Base-by-base conservation (phyloP, 2,797 vertebrate species). In the Darevskia nairensis region DNA sequence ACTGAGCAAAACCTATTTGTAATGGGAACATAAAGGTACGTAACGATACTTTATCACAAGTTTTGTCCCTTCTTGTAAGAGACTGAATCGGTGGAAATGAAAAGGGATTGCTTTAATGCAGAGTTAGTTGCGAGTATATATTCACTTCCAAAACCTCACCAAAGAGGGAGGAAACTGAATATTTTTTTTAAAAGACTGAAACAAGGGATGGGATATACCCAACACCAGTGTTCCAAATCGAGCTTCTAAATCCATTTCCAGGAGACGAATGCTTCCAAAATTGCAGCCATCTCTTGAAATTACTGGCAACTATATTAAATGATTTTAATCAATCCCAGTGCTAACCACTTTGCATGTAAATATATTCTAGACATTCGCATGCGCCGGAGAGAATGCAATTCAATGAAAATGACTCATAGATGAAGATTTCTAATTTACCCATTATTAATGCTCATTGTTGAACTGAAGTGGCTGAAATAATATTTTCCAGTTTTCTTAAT, bases 51-150 rank as follows among this genome's bases (percentile, higher is more conserved):
- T 46, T 46, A 39, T 19, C 50, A 46, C 3, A 13, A 2, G 44
- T 50, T 68, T 32, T 75, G 7, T 6, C 32, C 27, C 17, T n/a
- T 75, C 35, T 39, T 27, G 25, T 19, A 75, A 39, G 76, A 35
- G 7, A 78, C 32, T 25, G 66, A 41, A 78, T 10, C 77, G 27
- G 39, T 41, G 71, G 80, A 92, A 91, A 32, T 32, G 66, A 71
- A 83, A 68, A 13, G 13, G 15, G 44, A 93, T 50, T 79, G 68
- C 84, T 83, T 91, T 35, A 1, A 71, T 88, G 74, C 32, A 75
- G 86, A 59, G 81, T 91, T 83, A 93, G 81, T 64, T 84, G 83
- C 61, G 89, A 89, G 89, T 82, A 50, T 74, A 89, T 86, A 89
- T 21, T 89, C 88, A 82, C 8, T 3, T 85, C 84, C 84, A 82